Evolutionary conservation across 2,113 vertebrate species (phyloP).

Genomic region (Muntiacus reevesi): DNA sequence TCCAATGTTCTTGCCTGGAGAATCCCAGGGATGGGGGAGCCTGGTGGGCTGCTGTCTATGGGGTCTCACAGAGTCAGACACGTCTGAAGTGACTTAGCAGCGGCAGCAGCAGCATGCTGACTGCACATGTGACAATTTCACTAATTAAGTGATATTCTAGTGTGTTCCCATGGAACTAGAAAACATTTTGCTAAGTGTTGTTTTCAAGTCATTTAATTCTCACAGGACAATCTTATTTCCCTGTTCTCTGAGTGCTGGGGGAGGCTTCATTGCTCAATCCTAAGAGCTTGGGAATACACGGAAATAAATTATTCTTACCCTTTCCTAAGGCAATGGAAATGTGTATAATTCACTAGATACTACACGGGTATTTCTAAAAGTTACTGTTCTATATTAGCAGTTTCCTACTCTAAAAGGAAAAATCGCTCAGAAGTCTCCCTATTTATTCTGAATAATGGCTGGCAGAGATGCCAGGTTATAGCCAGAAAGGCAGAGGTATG

Average conservation of each 20-base stretch:
- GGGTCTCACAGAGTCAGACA: too few relatives aligned
- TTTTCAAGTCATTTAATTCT: slow-evolving; percentile 61
- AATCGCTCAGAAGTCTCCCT: neutral
- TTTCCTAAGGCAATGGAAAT: neutral
- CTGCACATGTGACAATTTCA: slow-evolving; percentile 20
- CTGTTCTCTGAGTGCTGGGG: slow-evolving; percentile 27
- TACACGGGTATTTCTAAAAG: slow-evolving; percentile 30
- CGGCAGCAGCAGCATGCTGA: neutral
- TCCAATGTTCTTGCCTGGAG: too few relatives aligned
- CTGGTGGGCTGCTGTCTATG: too few relatives aligned
- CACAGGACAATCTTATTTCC: slow-evolving; percentile 25
- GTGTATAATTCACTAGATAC: neutral
- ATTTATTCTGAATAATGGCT: neutral
- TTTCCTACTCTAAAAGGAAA: slow-evolving; percentile 19
- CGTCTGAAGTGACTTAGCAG: too few relatives aligned
- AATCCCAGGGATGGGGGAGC: too few relatives aligned
- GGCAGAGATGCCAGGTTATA: neutral
- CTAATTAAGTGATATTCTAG: slow-evolving; percentile 59
- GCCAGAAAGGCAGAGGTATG: neutral
- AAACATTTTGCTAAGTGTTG: slow-evolving; percentile 52
- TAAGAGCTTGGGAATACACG: neutral
- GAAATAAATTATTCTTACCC: slow-evolving; percentile 41
- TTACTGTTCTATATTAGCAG: slow-evolving; percentile 4
- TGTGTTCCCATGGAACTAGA: slow-evolving; percentile 14
- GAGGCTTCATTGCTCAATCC: neutral